phyloP scores from a whole-genome alignment of 2,888 invertebrate species.

The Phyto melanocephala region DNA sequence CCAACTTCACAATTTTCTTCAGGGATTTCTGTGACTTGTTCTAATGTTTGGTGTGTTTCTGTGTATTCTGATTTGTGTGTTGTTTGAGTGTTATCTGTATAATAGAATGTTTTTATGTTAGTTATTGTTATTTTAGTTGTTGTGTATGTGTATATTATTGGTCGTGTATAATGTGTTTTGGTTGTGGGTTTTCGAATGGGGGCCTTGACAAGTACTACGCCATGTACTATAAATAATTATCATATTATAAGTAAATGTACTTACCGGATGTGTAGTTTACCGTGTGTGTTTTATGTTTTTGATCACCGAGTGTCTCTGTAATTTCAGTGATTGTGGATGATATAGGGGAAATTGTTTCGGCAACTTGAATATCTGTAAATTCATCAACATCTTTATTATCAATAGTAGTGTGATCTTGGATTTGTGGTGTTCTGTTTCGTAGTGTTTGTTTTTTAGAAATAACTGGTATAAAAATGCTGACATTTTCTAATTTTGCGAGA shows the following conservation, averaged over 20 bases:
- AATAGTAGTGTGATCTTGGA: neutral
- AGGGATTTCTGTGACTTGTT: slow-evolving; percentile 60
- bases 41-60: slow-evolving; percentile 75
- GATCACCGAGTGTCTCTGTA: slow-evolving; percentile 46
- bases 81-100: slow-evolving; percentile 77
- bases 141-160: slow-evolving; percentile 71
- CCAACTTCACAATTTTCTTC: slow-evolving; percentile 48
- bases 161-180: slow-evolving; percentile 74
- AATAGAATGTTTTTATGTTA: slow-evolving; percentile 70
- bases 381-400: slow-evolving; percentile 44
- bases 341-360: slow-evolving; percentile 28
- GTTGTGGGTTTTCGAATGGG: slow-evolving; percentile 66
- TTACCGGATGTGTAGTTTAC: slow-evolving; percentile 68
- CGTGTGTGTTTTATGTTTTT: slow-evolving; percentile 61
- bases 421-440: neutral
- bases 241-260: slow-evolving; percentile 66
- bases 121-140: slow-evolving; percentile 64
- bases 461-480: neutral
- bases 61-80: slow-evolving; percentile 78
- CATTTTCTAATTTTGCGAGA: neutral
- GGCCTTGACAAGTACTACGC: slow-evolving; percentile 75
- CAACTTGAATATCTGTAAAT: slow-evolving; percentile 50
- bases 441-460: neutral
- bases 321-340: slow-evolving; percentile 46
- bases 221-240: slow-evolving; percentile 70